These are phyloP conservation scores for Tribolium castaneum DNA, from an alignment of 1,140 invertebrate species.

Conservation along the genomic window DNA sequence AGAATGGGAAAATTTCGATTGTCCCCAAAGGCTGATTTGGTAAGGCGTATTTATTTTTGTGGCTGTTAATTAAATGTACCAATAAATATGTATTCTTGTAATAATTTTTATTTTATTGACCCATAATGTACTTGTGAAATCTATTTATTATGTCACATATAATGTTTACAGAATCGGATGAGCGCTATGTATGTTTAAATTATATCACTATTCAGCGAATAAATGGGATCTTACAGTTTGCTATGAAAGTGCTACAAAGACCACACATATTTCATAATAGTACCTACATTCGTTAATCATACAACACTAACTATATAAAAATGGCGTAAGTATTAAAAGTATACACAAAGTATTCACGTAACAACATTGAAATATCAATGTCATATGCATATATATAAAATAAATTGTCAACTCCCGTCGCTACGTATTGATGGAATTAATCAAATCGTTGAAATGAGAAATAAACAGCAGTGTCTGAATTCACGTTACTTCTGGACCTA, in stretches of 20 bases:
- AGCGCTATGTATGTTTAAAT: slow-evolving; percentile 21
- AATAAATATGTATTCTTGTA: slow-evolving; percentile 27
- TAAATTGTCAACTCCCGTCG: not conserved
- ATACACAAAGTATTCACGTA: slow-evolving; percentile 13
- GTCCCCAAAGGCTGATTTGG: slow-evolving; percentile 93
- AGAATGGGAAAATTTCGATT: slow-evolving; percentile 80
- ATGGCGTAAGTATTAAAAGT: slow-evolving; percentile 32
- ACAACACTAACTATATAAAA: slow-evolving; percentile 30
- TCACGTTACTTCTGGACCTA: not conserved
- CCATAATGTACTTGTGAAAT: slow-evolving; percentile 3
- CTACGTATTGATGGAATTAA: not conserved
- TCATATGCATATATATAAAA: not conserved
- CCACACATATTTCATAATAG: slow-evolving; percentile 22
- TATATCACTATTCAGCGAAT: slow-evolving; percentile 9
- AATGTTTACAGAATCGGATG: slow-evolving; percentile 26
- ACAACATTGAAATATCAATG: slow-evolving; percentile 8
- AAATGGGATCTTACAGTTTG: not conserved
- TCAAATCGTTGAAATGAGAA: not conserved
- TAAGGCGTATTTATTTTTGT: slow-evolving; percentile 64
- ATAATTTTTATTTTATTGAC: not conserved
- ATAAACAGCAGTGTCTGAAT: not conserved
- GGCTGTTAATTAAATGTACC: not conserved
- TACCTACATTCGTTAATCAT: slow-evolving; percentile 3
- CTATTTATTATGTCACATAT: slow-evolving; percentile 34
- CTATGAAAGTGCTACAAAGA: slow-evolving; percentile 33